Conservation (phyloP, 2,888 invertebrate species). For the Isotomurus palustris region DNA sequence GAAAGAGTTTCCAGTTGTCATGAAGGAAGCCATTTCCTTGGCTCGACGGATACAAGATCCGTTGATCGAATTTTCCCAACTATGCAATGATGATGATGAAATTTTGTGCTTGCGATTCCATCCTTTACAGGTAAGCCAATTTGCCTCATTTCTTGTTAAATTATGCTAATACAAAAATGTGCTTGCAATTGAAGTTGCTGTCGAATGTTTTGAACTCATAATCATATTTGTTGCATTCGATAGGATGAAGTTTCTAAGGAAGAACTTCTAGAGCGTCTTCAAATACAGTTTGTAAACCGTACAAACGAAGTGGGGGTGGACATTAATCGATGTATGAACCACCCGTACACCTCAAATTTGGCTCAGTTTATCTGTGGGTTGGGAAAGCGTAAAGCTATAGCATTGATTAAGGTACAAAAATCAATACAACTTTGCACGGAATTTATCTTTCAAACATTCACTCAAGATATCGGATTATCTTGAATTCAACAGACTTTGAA, state of each 20-base stretch:
- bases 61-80: slow-evolving; percentile 88
- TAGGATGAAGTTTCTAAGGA: slow-evolving; percentile 64
- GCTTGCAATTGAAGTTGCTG: not conserved
- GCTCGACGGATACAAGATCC: slow-evolving; percentile 93
- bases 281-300: slow-evolving; percentile 82
- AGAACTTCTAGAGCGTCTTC: slow-evolving; percentile 75
- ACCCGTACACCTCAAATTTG: slow-evolving; percentile 78
- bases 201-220: slow-evolving; percentile 8
- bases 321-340: slow-evolving; percentile 85
- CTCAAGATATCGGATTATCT: not conserved
- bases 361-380: slow-evolving; percentile 96
- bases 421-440: not conserved
- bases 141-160: too few relatives aligned
- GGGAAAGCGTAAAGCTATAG: slow-evolving; percentile 90
- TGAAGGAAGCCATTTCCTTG: slow-evolving; percentile 88
- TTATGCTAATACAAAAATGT: not conserved
- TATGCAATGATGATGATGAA: slow-evolving; percentile 95
- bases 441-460: too few relatives aligned
- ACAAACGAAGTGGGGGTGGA: slow-evolving; percentile 98
- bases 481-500: slow-evolving; percentile 66
- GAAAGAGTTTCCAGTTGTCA: slow-evolving; percentile 82
- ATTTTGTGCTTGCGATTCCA: slow-evolving; percentile 91
- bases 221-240: slow-evolving; percentile 21
- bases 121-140: slow-evolving; percentile 59
- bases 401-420: slow-evolving; percentile 61